Conservation (phyloP, 2,888 invertebrate species). For the Aphidius colemani region DNA sequence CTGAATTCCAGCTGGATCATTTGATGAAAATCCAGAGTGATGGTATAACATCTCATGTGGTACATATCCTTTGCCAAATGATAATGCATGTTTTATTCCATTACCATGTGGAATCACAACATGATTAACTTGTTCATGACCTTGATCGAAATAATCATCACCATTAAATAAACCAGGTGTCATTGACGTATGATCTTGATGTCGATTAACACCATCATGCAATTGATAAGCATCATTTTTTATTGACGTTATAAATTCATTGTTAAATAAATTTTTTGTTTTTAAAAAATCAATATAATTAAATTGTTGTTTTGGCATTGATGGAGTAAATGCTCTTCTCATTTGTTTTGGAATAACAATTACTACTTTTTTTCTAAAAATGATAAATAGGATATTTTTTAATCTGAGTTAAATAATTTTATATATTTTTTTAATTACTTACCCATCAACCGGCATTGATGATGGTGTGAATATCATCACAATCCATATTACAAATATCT, state of each 20-base stretch:
- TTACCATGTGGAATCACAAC: slow-evolving; percentile 48
- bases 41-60: slow-evolving; percentile 47
- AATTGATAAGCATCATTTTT: background rate
- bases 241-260: slow-evolving; percentile 9
- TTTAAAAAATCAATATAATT: slow-evolving; percentile 11
- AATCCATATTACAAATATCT: slow-evolving; percentile 34
- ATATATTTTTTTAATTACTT: background rate
- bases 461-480: slow-evolving; percentile 44
- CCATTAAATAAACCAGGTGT: slow-evolving; percentile 35
- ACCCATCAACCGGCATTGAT: slow-evolving; percentile 27
- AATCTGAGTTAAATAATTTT: no score
- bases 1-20: slow-evolving; percentile 20
- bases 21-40: slow-evolving; percentile 30
- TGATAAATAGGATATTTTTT: background rate
- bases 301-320: slow-evolving; percentile 33
- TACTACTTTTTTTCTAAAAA: slow-evolving; percentile 43
- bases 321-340: slow-evolving; percentile 32
- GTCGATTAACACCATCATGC: slow-evolving; percentile 16
- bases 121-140: slow-evolving; percentile 44
- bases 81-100: slow-evolving; percentile 41
- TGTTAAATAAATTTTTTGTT: slow-evolving; percentile 14
- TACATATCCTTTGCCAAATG: slow-evolving; percentile 50
- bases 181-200: slow-evolving; percentile 16
- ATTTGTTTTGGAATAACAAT: slow-evolving; percentile 45
- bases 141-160: slow-evolving; percentile 48